A percentile compares a stretch with the other conserved stretches of the same genome.
These are phyloP conservation scores for Heterocephalus glaber DNA, from an alignment of 2,113 vertebrate genomes.

Conservation along the genomic window DNA sequence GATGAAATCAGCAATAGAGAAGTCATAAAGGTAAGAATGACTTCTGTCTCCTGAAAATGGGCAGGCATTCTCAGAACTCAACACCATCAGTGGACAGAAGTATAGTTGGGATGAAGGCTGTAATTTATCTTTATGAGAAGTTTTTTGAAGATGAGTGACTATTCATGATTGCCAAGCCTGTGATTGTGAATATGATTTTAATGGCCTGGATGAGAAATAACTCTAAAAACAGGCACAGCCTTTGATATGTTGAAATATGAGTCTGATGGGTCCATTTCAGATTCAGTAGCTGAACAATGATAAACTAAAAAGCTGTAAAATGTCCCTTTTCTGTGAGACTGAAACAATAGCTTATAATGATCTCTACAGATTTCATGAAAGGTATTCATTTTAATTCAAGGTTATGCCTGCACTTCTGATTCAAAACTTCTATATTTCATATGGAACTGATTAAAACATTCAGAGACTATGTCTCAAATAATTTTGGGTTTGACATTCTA, in stretches of 20 bases:
- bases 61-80: background rate
- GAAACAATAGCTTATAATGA: constrained; percentile 64
- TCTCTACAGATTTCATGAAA: constrained; percentile 58
- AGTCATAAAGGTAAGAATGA: background rate
- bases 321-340: constrained; percentile 62
- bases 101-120: constrained; percentile 59
- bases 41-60: background rate
- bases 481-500: constrained; percentile 34
- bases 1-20: constrained; percentile 59
- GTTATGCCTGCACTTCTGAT: constrained; percentile 27
- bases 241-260: constrained; percentile 52
- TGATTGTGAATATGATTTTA: constrained; percentile 67
- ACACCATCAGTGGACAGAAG: background rate
- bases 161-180: constrained; percentile 62
- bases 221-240: constrained; percentile 31
- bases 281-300: constrained; percentile 52
- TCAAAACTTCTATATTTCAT: constrained; percentile 72
- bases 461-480: background rate
- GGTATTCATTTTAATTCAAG: constrained; percentile 62
- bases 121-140: constrained; percentile 48
- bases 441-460: constrained; percentile 65
- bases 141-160: constrained; percentile 29
- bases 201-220: constrained; percentile 52
- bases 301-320: constrained; percentile 70
- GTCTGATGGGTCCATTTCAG: constrained; percentile 47